Evolutionary conservation across 2,113 vertebrate genomes (phyloP), one percentile per base, ranked within the genome.

Genomic region (Clarias gariepinus): DNA sequence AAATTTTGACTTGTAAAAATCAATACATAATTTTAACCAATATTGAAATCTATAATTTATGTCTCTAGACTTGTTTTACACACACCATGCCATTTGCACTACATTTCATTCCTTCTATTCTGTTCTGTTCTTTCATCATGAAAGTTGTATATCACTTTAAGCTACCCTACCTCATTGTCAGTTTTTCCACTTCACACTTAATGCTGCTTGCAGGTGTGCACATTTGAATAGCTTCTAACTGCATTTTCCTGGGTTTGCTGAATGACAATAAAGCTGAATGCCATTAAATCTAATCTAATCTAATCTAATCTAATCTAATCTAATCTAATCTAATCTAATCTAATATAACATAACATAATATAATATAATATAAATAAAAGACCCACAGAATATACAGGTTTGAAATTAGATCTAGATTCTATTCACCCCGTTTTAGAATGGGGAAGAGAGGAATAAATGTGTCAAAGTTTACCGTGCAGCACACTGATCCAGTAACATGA

Each of bases 401-500:
- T 13, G 25, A 19, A 78, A 64, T 78, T 33, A 23, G 11, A 52
- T 33, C 60, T 23, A 60, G 73, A 78, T 77, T 77, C 16, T 30
- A 3, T 85, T 77, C 78, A 30, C 69, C 11, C 69, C 69, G 13
- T 19, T 78, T 52, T 78, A 28, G 47, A 30, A 55, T 18, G 36
- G 1, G 8, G 28, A 47, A 36, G n/a, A 36, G 52, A 36, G 28
- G 33, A 52, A 69, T 18, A 60, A 3, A 21, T 77, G 53, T 61
- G 55, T 47, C 47, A 58, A 73, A 57, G 28, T 82, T 57, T 53
- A 52, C 55, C 36, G 53, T 52, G 30, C 25, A 36, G 5, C 28
- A 68, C 64, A 71, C 23, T 41, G 11, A 47, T 53, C 36, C 28
- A 47, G 69, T 83, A 83, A 84, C 82, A 82, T 47, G 41, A 85